Base-by-base conservation (phyloP, 2,113 vertebrate genomes). In the Aspiorhynchus laticeps region DNA sequence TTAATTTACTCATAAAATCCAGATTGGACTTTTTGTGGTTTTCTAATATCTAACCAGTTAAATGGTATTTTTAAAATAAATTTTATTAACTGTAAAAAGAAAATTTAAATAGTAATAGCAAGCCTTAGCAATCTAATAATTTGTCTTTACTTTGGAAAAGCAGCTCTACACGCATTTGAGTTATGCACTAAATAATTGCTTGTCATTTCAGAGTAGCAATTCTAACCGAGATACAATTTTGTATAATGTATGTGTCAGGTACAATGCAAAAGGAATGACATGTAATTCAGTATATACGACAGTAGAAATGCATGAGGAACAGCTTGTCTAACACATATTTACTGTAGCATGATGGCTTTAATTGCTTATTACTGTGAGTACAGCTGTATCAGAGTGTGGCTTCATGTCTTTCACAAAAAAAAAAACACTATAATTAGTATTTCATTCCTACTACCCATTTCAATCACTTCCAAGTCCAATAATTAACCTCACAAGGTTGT, bases 381-480 rank as follows among this genome's bases (percentile, higher is more conserved):
- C 53, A 80, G 56, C 53, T 63, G 33, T 26, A 56, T 61, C 31
- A 80, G 53, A 59, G 21, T 12, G 11, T 41, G 33, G 78, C 12
- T 51, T 56, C 17, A 15, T 36, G 80, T 74, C 15, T 51, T 43
- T 80, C 28, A 56, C 56, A 36, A 80, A 14, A 67, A 48, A 56
- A 15, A 69, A 14, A 77, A 59, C 73, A 56, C 75, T 65, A 43
- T 74, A 56, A 43, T 19, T 63, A 59, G 6, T 28, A 48, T 69
- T 36, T 38, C 43, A 77, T 79, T 74, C 63, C 43, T 41, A 63
- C 33, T 8, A 48, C 59, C 82, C 33, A 36, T 76, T 86, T 84
- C 51, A 86, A 21, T 56, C 38, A 65, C 74, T 85, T 74, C 63
- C 80, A 86, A 88, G 36, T 88, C 10, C 41, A 80, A 21, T 56